Base-by-base conservation (phyloP, 2,797 vertebrate species). In the Psittacula derbiana region DNA sequence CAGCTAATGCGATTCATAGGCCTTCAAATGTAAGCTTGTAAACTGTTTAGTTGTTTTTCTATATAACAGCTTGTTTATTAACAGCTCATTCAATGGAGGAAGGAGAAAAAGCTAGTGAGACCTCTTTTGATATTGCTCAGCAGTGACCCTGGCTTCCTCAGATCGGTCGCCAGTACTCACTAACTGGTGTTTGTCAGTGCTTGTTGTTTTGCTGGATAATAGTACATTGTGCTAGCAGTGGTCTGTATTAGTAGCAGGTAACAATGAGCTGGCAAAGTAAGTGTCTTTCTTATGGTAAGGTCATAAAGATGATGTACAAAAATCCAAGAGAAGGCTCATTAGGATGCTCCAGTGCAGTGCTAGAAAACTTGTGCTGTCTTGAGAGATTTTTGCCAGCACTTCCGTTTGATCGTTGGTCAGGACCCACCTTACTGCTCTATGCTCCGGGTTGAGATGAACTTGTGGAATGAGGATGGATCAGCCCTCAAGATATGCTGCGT, bases 21-120 rank as follows among this genome's bases (percentile, higher is more conserved):
- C 92, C 95, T 94, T 96, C 96, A 94, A 90, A 96, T 90, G 94
- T 94, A 85, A 95, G 93, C 95, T 95, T 97, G 96, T 95, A 96
- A 96, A 97, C 93, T 96, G 85, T 94, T 95, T 95, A 93, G 84
- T 93, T 95, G 92, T 95, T 85, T 96, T 95, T 94, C 97, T 95
- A 90, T 78, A 74, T 93, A 96, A 94, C 92, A 97, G 90, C 94
- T 96, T 96, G 96, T 96, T 96, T 97, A 97, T 96, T 97, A 96
- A 93, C 88, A 92, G 90, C 93, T 94, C 73, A 88, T 94, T 97
- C 95, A 96, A 89, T 76, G 93, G 92, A 96, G 88, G 93, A 89
- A 92, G 94, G 38, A 91, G 90, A 92, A 96, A 95, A 66, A 95
- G 84, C 96, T 83, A 88, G 90, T 82, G 95, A 96, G 92, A 95